phyloP scores from a whole-genome alignment of 2,113 vertebrate species.

The Corythoichthys intestinalis region DNA sequence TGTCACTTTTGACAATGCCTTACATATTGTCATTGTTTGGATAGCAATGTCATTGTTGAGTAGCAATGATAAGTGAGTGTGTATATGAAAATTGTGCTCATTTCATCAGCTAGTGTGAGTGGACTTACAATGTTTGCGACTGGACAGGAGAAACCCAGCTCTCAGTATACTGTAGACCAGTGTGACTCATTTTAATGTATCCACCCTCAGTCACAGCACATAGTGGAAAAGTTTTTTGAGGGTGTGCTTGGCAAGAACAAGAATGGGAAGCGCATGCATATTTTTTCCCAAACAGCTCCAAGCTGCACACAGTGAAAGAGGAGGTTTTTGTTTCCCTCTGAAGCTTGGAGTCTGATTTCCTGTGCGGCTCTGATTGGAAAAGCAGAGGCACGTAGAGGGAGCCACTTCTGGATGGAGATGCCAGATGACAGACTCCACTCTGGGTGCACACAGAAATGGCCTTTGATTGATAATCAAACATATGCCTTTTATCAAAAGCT shows the following conservation, averaged over 20 bases:
- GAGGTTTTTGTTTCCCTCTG: constrained; percentile 53
- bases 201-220: constrained; percentile 26
- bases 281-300: constrained; percentile 39
- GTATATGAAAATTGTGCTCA: background rate
- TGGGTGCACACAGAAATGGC: constrained; percentile 33
- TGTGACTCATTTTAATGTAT: constrained; percentile 21
- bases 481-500: constrained; percentile 41
- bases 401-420: constrained; percentile 60
- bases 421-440: constrained; percentile 61
- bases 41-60: background rate
- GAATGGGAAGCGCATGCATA: constrained; percentile 54
- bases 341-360: constrained; percentile 71
- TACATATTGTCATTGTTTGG: background rate
- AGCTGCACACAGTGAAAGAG: constrained; percentile 66
- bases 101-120: background rate
- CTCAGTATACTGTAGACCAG: background rate
- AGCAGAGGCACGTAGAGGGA: constrained; percentile 67
- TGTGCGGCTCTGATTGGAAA: constrained; percentile 71
- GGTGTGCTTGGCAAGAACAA: constrained; percentile 60
- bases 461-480: constrained; percentile 59
- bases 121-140: background rate
- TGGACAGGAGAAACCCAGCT: background rate
- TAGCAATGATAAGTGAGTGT: background rate
- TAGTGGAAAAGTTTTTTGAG: constrained; percentile 51
- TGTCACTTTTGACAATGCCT: too few species aligned